Base-by-base conservation (phyloP, 2,888 invertebrate genomes). In the Augochlorella aurata region DNA sequence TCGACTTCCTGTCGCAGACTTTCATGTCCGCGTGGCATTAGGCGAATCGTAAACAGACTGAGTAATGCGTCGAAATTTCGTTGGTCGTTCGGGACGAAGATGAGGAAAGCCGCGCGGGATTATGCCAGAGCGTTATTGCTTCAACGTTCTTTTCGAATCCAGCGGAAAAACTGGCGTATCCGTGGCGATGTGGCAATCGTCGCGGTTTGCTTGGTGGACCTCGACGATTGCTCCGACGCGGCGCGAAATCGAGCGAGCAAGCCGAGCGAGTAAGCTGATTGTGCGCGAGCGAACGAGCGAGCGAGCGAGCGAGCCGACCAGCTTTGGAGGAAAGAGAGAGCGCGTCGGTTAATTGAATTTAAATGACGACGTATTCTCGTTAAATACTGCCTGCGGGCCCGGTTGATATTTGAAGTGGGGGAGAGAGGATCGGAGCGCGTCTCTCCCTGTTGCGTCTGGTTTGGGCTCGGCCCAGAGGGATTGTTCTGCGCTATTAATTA, bases 141-240 rank as follows among this genome's bases (percentile, higher is more conserved):
- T 85, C 89, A 69, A 65, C 84, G 74, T 74, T 68, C 83, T 87
- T 87, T 84, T 87, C 87, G 83, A 85, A 82, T 78, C 52, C 65
- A 58, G 54, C 54, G 77, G 79, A 88, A 89, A 88, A 88, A 89
- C 82, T 66, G 76, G 81, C 74, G 79, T 79, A 76, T 79, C 77
- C 74, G 67, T 21, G 74, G 38, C 24, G 47, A 78, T 87, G 85
- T 67, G 50, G 87, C 75, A 87, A 87, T 87, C 74, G 84, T 84
- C 81, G 85, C 84, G 87, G 79, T 86, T 89, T 89, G 83, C 75
- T 83, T 72, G 84, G 12, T 79, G 82, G 72, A 76, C 82, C 81
- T 79, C 82, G 80, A 84, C 82, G 84, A 44, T 68, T 72, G 78
- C 76, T 67, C 78, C 74, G 74, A 76, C 71, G 76, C 68, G 74